phyloP scores from a whole-genome alignment of 2,113 vertebrate species.

The Prietella phreatophila region DNA sequence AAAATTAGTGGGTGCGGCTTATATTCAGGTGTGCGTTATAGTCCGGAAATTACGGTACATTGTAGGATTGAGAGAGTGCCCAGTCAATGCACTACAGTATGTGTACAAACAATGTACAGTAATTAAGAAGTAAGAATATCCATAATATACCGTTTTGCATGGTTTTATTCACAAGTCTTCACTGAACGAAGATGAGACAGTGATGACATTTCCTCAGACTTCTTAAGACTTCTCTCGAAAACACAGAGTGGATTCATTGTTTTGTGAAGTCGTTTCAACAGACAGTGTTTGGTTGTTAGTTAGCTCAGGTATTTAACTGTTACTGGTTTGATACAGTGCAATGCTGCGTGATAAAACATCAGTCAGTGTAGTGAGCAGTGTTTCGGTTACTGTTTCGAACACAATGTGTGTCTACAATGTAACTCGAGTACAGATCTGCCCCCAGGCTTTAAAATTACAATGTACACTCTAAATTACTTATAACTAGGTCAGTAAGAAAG shows the following conservation, averaged over 20 bases:
- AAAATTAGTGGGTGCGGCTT: too few species aligned
- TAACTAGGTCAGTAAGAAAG: constrained; percentile 34
- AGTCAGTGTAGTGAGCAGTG: neutral
- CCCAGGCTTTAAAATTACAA: constrained; percentile 20
- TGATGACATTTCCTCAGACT: neutral
- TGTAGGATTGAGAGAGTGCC: neutral
- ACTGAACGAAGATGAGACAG: neutral
- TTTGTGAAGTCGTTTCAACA: neutral
- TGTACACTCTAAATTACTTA: constrained; percentile 25
- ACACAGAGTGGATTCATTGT: neutral
- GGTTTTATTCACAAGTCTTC: neutral
- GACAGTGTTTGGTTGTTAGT: neutral
- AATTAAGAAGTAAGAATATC: neutral
- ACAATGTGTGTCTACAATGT: neutral
- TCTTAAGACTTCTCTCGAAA: neutral
- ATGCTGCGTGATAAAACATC: neutral
- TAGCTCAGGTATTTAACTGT: neutral
- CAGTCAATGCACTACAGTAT: neutral
- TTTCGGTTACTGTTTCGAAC: too few species aligned
- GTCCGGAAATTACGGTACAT: too few species aligned
- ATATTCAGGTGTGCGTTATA: too few species aligned
- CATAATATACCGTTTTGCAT: neutral
- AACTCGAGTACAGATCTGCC: constrained; percentile 9
- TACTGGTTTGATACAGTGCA: neutral
- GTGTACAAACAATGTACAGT: neutral